These are phyloP conservation scores for Ophion ellenae DNA, from an alignment of 2,888 invertebrate genomes.

Conservation along the genomic window DNA sequence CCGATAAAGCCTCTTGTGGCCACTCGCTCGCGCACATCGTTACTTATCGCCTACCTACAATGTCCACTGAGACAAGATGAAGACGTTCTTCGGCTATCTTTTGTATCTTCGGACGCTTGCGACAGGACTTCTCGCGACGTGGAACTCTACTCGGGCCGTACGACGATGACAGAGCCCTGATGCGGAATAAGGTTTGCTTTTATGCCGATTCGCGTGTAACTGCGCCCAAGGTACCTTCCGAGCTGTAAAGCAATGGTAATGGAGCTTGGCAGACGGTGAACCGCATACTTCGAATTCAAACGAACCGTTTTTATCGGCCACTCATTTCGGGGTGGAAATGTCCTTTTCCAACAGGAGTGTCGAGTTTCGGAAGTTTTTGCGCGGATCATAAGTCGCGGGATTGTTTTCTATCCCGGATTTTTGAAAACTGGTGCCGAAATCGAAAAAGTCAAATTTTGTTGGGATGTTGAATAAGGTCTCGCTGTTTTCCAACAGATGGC, in stretches of 20 bases:
- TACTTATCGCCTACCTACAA: conserved; percentile 28
- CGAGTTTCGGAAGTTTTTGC: no score
- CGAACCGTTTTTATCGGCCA: not conserved
- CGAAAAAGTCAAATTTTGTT: no score
- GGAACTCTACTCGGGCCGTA: not conserved
- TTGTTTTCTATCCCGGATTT: no score
- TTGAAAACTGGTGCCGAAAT: no score
- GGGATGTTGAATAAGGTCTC: no score
- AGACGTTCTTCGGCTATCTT: conserved; percentile 43
- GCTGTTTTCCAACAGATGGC: no score
- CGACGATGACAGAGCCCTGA: not conserved
- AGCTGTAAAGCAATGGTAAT: no score
- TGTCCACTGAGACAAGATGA: conserved; percentile 43
- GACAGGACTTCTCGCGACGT: conserved; percentile 9
- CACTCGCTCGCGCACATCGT: conserved; percentile 10
- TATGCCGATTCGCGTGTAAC: not conserved
- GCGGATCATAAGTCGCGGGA: no score
- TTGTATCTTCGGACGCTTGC: conserved; percentile 34
- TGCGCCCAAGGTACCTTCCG: no score
- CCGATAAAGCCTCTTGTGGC: conserved; percentile 11
- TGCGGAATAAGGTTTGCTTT: not conserved
- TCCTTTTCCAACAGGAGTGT: not conserved
- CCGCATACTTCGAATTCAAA: not conserved
- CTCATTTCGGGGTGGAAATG: no score
- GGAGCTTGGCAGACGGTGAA: no score